phyloP scores from a whole-genome alignment of 2,113 vertebrate species.

The Guaruba guarouba region DNA sequence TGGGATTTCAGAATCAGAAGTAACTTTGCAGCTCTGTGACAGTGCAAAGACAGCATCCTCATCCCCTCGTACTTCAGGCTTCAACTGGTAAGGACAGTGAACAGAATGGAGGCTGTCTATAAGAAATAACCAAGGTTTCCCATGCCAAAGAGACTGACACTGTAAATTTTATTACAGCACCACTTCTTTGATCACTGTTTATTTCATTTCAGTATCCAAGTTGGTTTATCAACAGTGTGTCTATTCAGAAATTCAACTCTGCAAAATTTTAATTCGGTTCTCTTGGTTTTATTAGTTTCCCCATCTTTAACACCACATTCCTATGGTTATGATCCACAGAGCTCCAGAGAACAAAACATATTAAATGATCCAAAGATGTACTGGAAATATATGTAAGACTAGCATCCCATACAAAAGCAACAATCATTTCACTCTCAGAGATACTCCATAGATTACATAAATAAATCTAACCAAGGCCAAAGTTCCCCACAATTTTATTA shows the following conservation, averaged over 20 bases:
- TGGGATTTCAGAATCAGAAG: background rate
- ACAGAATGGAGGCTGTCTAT: background rate
- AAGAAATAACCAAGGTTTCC: background rate
- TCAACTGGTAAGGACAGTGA: background rate
- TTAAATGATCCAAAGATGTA: background rate
- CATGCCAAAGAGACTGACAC: background rate
- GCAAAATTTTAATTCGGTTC: background rate
- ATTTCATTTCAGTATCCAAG: background rate
- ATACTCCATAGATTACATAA: background rate
- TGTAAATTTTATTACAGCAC: background rate
- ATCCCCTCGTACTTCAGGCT: background rate
- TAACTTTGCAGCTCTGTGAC: background rate
- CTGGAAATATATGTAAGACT: background rate
- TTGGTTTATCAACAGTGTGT: background rate
- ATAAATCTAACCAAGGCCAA: background rate
- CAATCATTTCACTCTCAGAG: background rate
- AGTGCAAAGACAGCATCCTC: background rate
- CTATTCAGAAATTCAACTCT: background rate
- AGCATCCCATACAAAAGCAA: background rate
- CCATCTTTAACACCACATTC: background rate
- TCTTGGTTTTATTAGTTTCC: background rate
- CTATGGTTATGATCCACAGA: background rate
- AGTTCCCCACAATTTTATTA: background rate
- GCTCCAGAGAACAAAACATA: background rate
- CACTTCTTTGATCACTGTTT: background rate